Percentiles rank a stretch among this genome's conserved stretches.
These are phyloP conservation scores for Gibbula magus DNA, from an alignment of 2,888 invertebrate species.

Conservation along the genomic window DNA sequence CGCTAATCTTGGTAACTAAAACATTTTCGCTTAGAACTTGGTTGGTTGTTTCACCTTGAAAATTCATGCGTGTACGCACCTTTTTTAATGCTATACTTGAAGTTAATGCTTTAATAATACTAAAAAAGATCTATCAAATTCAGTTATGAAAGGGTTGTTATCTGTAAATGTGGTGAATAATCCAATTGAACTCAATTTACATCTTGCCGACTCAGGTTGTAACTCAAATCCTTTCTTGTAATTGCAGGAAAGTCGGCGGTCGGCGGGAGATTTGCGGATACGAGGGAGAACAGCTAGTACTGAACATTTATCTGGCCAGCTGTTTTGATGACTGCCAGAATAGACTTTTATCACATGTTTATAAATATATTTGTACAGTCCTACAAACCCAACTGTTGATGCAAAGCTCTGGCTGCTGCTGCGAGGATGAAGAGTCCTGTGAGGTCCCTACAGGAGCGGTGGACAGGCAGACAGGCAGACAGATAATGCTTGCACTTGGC, in stretches of 20 bases:
- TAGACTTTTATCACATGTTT: constrained; percentile 21
- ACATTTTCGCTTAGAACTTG: neutral
- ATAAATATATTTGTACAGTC: constrained; percentile 22
- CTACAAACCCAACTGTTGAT: constrained; percentile 19
- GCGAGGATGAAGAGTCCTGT: neutral
- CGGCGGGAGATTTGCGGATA: constrained; percentile 71
- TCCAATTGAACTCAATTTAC: no score
- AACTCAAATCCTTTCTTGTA: neutral
- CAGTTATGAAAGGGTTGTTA: no score
- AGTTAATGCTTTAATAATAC: no score
- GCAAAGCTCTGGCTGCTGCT: constrained; percentile 16
- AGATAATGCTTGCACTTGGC: no score
- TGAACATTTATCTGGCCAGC: constrained; percentile 73
- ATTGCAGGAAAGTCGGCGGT: constrained; percentile 71
- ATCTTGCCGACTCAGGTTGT: no score
- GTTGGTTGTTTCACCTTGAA: no score
- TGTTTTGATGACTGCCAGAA: constrained; percentile 52
- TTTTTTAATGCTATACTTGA: no score
- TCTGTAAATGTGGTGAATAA: no score
- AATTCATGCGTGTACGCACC: no score
- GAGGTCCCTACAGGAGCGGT: no score
- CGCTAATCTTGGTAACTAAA: neutral
- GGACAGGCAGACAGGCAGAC: no score
- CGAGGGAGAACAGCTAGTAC: constrained; percentile 76
- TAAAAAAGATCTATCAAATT: no score